phyloP scores from a whole-genome alignment of 2,113 vertebrate species.

The Onychorhynchus coronatus region DNA sequence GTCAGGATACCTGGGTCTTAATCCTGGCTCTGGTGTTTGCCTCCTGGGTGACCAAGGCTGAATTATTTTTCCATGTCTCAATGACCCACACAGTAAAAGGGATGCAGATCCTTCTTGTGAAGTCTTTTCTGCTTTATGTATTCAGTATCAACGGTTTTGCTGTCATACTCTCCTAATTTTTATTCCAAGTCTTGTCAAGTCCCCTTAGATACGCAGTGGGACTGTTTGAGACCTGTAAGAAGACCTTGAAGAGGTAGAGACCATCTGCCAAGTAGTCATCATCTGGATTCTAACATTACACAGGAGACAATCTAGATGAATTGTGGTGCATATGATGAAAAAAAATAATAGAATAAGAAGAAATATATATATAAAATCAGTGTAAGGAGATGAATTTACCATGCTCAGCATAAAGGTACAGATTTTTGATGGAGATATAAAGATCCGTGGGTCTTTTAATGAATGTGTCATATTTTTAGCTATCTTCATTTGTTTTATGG shows the following conservation, averaged over 20 bases:
- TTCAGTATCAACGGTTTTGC: background rate
- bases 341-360: background rate
- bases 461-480: background rate
- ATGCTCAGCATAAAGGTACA: background rate
- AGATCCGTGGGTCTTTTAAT: background rate
- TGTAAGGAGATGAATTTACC: background rate
- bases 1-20: background rate
- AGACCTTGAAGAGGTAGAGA: background rate
- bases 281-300: background rate
- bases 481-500: background rate
- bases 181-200: background rate
- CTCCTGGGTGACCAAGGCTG: background rate
- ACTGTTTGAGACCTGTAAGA: background rate
- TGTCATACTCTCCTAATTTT: background rate
- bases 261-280: background rate
- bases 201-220: background rate
- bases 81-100: background rate
- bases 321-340: background rate
- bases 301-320: background rate
- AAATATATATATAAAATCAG: background rate
- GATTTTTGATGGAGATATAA: background rate
- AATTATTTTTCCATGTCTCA: background rate
- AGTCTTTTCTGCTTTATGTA: background rate
- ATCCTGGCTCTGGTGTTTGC: background rate
- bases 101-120: background rate